Percentiles rank a stretch among this genome's conserved stretches.
These are phyloP conservation scores for Scaptomyza caliginosa DNA, from an alignment of 2,888 invertebrate genomes.

Conservation along the genomic window DNA sequence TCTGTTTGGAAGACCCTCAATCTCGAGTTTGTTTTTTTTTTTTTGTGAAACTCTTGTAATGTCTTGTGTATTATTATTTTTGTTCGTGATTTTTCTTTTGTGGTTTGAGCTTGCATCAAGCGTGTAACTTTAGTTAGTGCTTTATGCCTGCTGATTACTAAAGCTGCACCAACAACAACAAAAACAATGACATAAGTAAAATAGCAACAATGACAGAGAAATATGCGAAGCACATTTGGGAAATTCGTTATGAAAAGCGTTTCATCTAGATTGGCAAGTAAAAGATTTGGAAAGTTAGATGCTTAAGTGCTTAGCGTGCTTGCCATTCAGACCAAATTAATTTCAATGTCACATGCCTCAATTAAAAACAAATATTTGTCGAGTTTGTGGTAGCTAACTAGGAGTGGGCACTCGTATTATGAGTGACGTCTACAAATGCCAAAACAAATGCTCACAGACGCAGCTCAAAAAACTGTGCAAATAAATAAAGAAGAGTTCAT, in stretches of 20 bases:
- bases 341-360: conserved; percentile 47
- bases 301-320: neutral
- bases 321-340: neutral
- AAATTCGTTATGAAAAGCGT: conserved; percentile 19
- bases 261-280: neutral
- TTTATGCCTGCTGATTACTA: conserved; percentile 31
- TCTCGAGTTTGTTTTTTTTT: neutral
- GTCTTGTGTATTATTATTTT: conserved; percentile 36
- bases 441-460: conserved; percentile 27
- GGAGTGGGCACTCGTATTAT: conserved; percentile 40
- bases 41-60: conserved; percentile 8
- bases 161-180: neutral
- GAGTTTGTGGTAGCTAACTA: conserved; percentile 36
- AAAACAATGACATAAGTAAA: too few relatives aligned
- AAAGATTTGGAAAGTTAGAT: neutral
- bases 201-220: conserved; percentile 25
- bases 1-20: conserved; percentile 4
- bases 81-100: conserved; percentile 43
- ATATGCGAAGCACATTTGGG: conserved; percentile 1
- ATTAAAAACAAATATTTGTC: conserved; percentile 65
- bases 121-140: conserved; percentile 35
- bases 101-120: conserved; percentile 16
- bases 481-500: conserved; percentile 49
- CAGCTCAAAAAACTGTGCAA: conserved; percentile 39
- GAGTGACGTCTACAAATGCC: conserved; percentile 57